A percentile compares a stretch with the other conserved stretches of the same genome.
These are phyloP conservation scores for Oreochromis aureus DNA, from an alignment of 2,113 vertebrate genomes.

Conservation along the genomic window DNA sequence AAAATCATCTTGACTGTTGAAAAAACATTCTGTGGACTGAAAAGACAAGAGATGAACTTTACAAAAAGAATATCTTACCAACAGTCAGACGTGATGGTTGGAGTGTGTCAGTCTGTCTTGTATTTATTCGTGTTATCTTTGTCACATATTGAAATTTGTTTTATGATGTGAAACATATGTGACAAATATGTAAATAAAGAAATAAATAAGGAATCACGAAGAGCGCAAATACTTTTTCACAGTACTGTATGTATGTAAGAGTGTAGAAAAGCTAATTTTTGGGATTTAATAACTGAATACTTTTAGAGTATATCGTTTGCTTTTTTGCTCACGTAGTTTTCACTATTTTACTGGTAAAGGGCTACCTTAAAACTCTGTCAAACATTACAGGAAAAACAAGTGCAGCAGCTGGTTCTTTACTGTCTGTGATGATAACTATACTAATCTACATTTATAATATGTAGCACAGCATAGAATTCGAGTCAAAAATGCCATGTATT, in stretches of 20 bases:
- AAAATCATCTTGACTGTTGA: too few species aligned
- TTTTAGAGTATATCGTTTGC: neutral
- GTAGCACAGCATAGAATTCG: neutral
- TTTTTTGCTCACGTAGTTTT: neutral
- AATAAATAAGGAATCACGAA: too few species aligned
- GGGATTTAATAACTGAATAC: neutral
- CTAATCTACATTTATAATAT: neutral
- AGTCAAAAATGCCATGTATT: neutral
- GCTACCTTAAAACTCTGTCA: neutral
- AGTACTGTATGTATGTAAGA: neutral
- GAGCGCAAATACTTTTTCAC: neutral
- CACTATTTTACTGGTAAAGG: neutral
- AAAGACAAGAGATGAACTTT: too few species aligned
- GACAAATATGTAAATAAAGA: too few species aligned
- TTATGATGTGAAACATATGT: too few species aligned
- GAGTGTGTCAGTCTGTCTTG: too few species aligned
- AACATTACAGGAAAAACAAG: neutral
- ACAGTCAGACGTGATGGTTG: too few species aligned
- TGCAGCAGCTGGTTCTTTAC: neutral
- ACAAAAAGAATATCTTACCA: too few species aligned
- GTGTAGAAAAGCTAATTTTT: neutral
- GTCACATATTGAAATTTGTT: too few species aligned
- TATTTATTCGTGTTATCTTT: too few species aligned
- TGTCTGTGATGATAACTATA: fast-evolving
- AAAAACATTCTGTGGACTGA: too few species aligned